phyloP scores from a whole-genome alignment of 2,113 vertebrate genomes.

The Candoia aspera region DNA sequence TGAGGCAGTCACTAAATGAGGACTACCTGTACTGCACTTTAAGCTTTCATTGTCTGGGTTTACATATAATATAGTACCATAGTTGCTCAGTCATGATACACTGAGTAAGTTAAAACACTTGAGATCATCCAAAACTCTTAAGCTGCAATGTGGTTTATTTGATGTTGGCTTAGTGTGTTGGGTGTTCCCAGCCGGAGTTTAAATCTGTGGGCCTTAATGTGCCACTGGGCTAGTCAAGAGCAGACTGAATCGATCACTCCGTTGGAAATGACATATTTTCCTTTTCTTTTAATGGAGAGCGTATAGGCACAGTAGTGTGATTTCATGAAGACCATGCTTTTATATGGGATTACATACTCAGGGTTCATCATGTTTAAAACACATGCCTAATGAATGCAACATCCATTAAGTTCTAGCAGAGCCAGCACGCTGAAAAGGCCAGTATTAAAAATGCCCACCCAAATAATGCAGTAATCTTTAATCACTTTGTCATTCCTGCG shows the following conservation, averaged over 20 bases:
- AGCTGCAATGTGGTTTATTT: too few species aligned
- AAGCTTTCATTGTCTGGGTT: too few species aligned
- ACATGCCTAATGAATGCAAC: not conserved
- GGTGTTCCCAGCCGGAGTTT: too few species aligned
- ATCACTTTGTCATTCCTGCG: not conserved
- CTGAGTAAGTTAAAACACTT: too few species aligned
- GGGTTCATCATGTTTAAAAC: not conserved
- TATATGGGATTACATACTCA: not conserved
- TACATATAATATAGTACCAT: too few species aligned
- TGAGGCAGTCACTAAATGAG: not conserved
- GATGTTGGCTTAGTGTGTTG: too few species aligned
- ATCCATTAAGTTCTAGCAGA: not conserved
- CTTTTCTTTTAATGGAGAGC: not conserved
- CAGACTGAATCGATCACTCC: not conserved
- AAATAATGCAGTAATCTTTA: not conserved
- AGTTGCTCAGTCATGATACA: too few species aligned
- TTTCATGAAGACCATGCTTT: not conserved
- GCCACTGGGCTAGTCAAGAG: not conserved
- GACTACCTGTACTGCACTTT: not conserved
- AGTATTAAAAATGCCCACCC: not conserved
- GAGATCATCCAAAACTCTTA: too few species aligned
- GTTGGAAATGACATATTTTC: not conserved
- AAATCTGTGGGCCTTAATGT: not conserved
- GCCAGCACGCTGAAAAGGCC: not conserved
- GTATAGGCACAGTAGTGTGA: not conserved